Evolutionary conservation across 2,797 vertebrate genomes (phyloP).

Genomic region (Ficedula albicollis): DNA sequence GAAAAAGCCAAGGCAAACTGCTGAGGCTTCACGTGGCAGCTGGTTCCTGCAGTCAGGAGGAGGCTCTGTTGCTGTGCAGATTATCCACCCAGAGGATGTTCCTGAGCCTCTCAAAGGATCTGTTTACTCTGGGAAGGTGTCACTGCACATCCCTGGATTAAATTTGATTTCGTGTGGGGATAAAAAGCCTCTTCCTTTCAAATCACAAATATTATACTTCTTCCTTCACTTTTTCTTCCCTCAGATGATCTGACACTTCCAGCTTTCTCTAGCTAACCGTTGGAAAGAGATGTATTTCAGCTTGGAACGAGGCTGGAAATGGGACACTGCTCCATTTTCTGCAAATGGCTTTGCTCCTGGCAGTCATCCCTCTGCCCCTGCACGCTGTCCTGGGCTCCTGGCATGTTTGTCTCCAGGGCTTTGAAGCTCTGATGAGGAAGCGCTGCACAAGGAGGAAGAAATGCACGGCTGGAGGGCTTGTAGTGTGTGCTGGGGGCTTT

Average conservation of each 20-base stretch:
- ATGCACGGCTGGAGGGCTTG: neutral
- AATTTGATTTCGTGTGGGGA: neutral
- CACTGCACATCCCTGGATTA: neutral
- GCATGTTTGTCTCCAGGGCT: neutral
- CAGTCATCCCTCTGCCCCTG: neutral
- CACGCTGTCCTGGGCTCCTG: rapidly evolving
- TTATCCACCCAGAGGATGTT: neutral
- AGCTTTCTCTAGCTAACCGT: neutral
- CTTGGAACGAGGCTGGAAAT: neutral
- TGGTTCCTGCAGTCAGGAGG: neutral
- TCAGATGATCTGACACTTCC: neutral
- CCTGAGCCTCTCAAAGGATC: neutral
- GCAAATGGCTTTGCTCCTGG: neutral
- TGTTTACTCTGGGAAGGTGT: neutral
- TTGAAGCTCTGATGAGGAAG: neutral
- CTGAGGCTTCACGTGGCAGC: rapidly evolving
- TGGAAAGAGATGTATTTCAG: neutral
- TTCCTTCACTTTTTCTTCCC: neutral
- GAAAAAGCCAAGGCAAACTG: neutral
- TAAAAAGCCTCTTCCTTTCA: neutral
- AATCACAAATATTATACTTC: neutral
- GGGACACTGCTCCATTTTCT: neutral
- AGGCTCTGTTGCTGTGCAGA: neutral
- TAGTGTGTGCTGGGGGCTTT: rapidly evolving
- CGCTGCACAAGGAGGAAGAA: neutral